Conservation (phyloP, 2,888 invertebrate species). For the Noctua comes region DNA sequence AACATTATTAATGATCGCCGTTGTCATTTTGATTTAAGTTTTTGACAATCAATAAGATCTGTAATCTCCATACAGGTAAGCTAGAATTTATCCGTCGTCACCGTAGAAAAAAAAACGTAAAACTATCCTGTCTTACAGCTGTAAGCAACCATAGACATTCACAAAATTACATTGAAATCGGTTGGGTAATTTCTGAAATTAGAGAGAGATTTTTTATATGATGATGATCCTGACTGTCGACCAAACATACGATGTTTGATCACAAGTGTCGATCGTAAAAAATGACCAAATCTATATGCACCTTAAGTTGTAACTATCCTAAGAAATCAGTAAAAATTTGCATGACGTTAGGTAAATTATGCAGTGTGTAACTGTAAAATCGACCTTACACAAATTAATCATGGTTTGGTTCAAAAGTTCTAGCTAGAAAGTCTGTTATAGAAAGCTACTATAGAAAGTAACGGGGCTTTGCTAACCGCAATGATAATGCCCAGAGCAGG, state of each 20-base stretch:
- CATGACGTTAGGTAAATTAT: neutral
- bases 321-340: neutral
- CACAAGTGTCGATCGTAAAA: neutral
- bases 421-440: constrained; percentile 51
- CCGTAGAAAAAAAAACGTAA: no score
- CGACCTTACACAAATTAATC: neutral
- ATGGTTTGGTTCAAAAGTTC: constrained; percentile 17
- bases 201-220: neutral
- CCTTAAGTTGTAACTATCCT: neutral
- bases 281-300: neutral
- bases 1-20: no score
- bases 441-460: constrained; percentile 59
- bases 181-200: neutral
- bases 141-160: neutral
- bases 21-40: no score
- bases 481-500: constrained; percentile 51
- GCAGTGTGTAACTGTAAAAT: neutral
- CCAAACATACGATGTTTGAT: neutral
- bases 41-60: neutral
- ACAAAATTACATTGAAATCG: neutral
- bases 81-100: neutral
- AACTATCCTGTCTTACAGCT: neutral
- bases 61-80: neutral
- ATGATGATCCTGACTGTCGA: neutral
- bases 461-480: constrained; percentile 32